Evolutionary conservation across 2,113 vertebrate genomes (phyloP).

Genomic region (Anser cygnoides): DNA sequence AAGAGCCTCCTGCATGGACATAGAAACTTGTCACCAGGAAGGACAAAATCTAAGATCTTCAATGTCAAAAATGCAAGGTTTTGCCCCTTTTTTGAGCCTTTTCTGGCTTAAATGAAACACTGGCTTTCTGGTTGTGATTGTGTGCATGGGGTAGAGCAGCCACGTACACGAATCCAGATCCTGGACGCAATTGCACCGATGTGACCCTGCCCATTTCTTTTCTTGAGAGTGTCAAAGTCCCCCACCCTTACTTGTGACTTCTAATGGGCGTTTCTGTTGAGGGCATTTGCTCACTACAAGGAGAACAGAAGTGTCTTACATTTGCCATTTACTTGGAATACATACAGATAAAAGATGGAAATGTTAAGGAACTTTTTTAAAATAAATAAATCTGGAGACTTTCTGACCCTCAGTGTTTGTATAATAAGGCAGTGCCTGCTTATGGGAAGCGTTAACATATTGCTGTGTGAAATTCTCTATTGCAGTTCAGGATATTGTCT

Average conservation of each 20-base stretch:
- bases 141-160: neutral
- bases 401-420: neutral
- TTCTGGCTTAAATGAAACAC: neutral
- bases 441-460: neutral
- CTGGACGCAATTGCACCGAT: neutral
- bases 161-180: fast-evolving
- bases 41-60: neutral
- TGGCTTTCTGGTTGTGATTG: neutral
- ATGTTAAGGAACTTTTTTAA: neutral
- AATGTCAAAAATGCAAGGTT: neutral
- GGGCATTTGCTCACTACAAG: neutral
- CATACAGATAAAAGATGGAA: neutral
- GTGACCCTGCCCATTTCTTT: neutral
- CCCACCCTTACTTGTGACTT: neutral
- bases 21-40: neutral
- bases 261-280: neutral
- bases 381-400: neutral
- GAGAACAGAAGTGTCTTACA: neutral
- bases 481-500: neutral
- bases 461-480: neutral
- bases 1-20: neutral
- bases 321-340: neutral
- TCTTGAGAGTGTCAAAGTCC: neutral
- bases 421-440: neutral
- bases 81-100: neutral